Conservation (phyloP, 1,140 invertebrate genomes). For the Arion vulgaris region DNA sequence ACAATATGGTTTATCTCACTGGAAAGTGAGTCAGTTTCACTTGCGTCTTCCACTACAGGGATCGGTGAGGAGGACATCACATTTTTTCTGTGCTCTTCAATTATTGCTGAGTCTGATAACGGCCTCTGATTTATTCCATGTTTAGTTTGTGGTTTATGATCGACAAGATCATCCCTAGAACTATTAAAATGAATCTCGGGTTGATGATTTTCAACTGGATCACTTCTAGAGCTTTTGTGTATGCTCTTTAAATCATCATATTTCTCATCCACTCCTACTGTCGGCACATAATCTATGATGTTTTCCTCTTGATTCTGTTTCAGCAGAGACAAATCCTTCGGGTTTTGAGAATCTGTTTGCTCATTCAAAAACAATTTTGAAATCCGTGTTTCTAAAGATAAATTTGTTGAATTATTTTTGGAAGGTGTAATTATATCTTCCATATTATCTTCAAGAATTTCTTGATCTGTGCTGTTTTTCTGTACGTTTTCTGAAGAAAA, state of each 20-base stretch:
- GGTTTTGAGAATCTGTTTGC: too few relatives aligned
- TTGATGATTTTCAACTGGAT: neutral
- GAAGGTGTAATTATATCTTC: too few relatives aligned
- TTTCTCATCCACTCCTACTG: neutral
- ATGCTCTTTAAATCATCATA: neutral
- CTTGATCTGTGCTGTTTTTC: too few relatives aligned
- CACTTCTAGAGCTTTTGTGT: neutral
- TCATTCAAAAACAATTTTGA: too few relatives aligned
- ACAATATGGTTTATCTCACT: slow-evolving; percentile 62
- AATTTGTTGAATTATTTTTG: too few relatives aligned
- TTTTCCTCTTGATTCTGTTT: neutral
- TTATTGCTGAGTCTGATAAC: neutral
- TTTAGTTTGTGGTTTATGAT: neutral
- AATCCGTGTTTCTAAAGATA: too few relatives aligned
- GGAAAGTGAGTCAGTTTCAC: slow-evolving; percentile 64
- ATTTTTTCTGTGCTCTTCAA: neutral
- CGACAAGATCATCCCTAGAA: neutral
- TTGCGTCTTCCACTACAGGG: slow-evolving; percentile 47
- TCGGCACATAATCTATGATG: neutral
- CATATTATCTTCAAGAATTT: too few relatives aligned
- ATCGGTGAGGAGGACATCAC: neutral
- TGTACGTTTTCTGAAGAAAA: too few relatives aligned
- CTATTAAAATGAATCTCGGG: neutral
- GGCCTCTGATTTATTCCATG: neutral
- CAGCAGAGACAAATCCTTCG: too few relatives aligned